A percentile compares a stretch with the other conserved stretches of the same genome.
phyloP scores from a whole-genome alignment of 2,113 vertebrate species.

The Otocyon megalotis region DNA sequence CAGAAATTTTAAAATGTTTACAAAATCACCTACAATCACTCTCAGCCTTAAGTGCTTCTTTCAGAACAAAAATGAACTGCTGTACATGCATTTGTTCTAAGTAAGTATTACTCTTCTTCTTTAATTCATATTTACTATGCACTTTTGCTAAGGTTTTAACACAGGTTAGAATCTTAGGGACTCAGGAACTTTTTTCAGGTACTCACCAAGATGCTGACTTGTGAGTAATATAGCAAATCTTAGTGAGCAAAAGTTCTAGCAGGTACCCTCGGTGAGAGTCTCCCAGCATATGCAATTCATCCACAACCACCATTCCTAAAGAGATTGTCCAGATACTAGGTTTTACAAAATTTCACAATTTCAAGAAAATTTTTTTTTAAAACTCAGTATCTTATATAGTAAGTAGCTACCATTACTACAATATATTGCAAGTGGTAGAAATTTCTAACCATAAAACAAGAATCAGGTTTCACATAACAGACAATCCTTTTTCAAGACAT shows the following conservation, averaged over 20 bases:
- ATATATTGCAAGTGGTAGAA: neutral
- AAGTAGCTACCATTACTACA: neutral
- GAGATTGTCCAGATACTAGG: conserved; percentile 61
- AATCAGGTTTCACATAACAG: neutral
- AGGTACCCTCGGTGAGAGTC: conserved; percentile 96
- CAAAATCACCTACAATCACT: conserved; percentile 22
- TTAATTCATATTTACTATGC: neutral
- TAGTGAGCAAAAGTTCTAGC: conserved; percentile 96
- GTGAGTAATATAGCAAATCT: conserved; percentile 93
- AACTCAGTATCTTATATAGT: neutral
- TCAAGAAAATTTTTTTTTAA: conserved; percentile 21
- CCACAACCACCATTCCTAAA: conserved; percentile 96
- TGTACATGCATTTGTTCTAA: neutral
- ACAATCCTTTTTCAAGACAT: neutral
- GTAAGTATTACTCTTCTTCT: neutral
- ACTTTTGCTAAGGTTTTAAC: conserved; percentile 2
- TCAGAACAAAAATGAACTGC: conserved; percentile 18
- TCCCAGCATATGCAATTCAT: conserved; percentile 98
- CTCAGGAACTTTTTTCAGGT: neutral
- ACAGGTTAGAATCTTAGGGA: conserved; percentile 28
- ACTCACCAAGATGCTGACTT: conserved; percentile 89
- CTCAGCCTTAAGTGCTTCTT: conserved; percentile 7
- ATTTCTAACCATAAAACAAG: conserved; percentile 43
- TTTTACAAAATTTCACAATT: conserved; percentile 57
- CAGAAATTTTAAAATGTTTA: conserved; percentile 35